Percentiles rank a stretch among this genome's conserved stretches.
These are phyloP conservation scores for Hyles vespertilio DNA, from an alignment of 1,140 invertebrate species.

Conservation along the genomic window DNA sequence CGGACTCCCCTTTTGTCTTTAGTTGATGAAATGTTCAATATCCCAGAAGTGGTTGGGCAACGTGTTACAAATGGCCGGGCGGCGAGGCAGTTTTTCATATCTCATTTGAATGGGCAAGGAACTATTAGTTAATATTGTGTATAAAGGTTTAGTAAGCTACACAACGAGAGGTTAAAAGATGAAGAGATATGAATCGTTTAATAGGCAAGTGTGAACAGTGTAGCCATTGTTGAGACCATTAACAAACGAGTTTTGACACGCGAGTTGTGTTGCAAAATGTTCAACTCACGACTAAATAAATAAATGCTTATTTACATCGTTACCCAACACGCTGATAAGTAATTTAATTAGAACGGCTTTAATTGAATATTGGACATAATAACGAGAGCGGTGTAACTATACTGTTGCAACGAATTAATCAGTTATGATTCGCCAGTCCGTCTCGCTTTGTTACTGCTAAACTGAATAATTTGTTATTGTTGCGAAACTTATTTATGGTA, in stretches of 20 bases:
- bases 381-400: slow-evolving; percentile 22
- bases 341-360: slow-evolving; percentile 58
- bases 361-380: slow-evolving; percentile 49
- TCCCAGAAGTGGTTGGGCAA: no score
- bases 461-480: slow-evolving; percentile 24
- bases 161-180: slow-evolving; percentile 52
- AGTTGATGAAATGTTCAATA: no score
- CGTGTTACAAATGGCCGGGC: background rate
- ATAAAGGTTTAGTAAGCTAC: slow-evolving; percentile 23
- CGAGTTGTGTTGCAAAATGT: slow-evolving; percentile 56
- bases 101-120: slow-evolving; percentile 15
- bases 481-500: slow-evolving; percentile 26
- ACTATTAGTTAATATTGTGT: slow-evolving; percentile 18
- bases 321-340: slow-evolving; percentile 49
- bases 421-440: slow-evolving; percentile 35
- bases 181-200: slow-evolving; percentile 61
- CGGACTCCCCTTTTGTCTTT: no score
- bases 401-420: slow-evolving; percentile 45
- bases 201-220: slow-evolving; percentile 57
- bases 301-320: slow-evolving; percentile 51
- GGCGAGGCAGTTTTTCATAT: slow-evolving; percentile 7
- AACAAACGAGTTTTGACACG: slow-evolving; percentile 66
- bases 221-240: slow-evolving; percentile 50
- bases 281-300: slow-evolving; percentile 56
- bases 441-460: slow-evolving; percentile 22